Base-by-base conservation (phyloP, 1,140 invertebrate genomes). In the Hesperophylax magnus region DNA sequence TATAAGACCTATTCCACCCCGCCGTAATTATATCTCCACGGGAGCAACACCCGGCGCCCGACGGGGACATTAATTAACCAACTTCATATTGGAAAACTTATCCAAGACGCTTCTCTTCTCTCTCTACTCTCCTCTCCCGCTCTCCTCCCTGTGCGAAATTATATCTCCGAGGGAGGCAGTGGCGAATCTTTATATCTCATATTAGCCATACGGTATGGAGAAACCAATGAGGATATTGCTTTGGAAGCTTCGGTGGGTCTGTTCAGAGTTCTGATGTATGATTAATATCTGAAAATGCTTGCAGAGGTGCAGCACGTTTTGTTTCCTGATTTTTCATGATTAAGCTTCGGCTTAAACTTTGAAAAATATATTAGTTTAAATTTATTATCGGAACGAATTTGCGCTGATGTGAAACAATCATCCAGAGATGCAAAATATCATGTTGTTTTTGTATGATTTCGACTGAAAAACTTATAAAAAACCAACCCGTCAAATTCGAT, bases 31-130 rank as follows among this genome's bases (percentile, higher is more conserved):
- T 54, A 58, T 75, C 71, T 58, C 71, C 24, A 27, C 71, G 24
- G 71, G 71, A 27, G 52, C 71, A 24, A 58, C 71, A 75, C 52
- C 71, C 71, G 71, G 71, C 71, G 71, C 71, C 71, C 22, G 52
- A 22, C 71, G 71, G 82, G 80, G 82, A 81, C 82, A 81, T 84
- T 84, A 84, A 84, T 84, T 84, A 84, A 78, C 80, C 82, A 84
- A 81, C 74, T 81, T 81, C 80, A 84, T 84, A 84, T 84, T 84
- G 82, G 82, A 84, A 84, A 84, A 81, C 77, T 84, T 84, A 72
- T 27, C 78, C 74, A 77, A 58, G 56, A 77, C 31, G 71, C 47
- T 24, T 27, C 58, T 47, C 39, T 47, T 11, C 11, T 11, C 39
- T 14, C 39, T 47, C 39, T 5, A 2, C 27, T 27, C 5, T 2